Conservation (phyloP, 2,797 vertebrate genomes). For the Peromyscus attwateri region DNA sequence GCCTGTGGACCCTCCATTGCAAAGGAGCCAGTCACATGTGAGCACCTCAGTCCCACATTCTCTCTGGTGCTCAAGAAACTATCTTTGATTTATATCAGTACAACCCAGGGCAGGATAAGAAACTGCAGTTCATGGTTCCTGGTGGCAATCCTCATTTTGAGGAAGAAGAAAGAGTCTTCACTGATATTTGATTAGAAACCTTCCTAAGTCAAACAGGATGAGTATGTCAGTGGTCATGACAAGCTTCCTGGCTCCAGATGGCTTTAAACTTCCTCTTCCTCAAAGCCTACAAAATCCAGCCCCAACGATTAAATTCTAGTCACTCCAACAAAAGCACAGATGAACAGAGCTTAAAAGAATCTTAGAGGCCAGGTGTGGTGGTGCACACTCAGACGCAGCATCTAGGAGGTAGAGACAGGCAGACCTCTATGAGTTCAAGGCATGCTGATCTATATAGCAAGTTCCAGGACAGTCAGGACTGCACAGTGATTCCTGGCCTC, state of each 20-base stretch:
- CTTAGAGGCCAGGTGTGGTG: neutral
- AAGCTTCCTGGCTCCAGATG: neutral
- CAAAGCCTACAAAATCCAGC: neutral
- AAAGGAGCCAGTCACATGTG: neutral
- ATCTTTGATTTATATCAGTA: neutral
- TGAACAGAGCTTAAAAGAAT: too few relatives aligned
- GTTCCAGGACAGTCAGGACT: neutral
- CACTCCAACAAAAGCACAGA: neutral
- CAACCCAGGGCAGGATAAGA: neutral
- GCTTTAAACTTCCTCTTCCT: neutral
- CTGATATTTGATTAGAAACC: neutral
- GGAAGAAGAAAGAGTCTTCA: neutral
- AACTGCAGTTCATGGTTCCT: neutral
- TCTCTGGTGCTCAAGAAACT: neutral
- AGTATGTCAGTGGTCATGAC: neutral
- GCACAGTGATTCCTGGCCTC: neutral
- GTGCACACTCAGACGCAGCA: too few relatives aligned
- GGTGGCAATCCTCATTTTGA: neutral
- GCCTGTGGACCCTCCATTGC: neutral
- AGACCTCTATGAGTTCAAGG: neutral
- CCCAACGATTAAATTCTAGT: neutral
- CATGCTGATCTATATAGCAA: neutral
- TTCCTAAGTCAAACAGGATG: slow-evolving; percentile 38
- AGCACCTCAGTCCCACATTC: neutral
- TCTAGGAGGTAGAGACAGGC: neutral